Base-by-base conservation (phyloP, 1,140 invertebrate genomes). In the Cyrtorhinus lividipennis region DNA sequence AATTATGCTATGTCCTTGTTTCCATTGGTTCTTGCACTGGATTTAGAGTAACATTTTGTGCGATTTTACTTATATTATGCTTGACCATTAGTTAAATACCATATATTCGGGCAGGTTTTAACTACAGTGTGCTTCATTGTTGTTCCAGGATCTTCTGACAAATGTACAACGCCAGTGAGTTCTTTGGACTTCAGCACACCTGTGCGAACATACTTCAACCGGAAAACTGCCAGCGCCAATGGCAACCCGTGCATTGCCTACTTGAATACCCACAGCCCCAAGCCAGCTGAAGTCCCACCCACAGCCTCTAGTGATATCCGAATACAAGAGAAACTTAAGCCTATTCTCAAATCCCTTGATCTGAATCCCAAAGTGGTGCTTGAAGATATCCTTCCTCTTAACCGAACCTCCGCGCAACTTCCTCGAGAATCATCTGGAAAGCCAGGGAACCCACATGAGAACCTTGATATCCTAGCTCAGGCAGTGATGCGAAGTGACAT, bases 321-420 rank as follows among this genome's bases (percentile, higher is more conserved):
- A 13, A 63, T 63, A 8, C 18, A 59, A 61, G 44, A 45, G 0
- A 76, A 77, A 62, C 77, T 76, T 65, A 73, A 74, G 0, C 76
- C 77, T 0, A 74, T 76, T 72, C 65, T 79, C 0, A 76, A 74
- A 63, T 75, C 75, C 0, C 56, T 79, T 0, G 77, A 79, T 68
- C 64, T 79, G 12, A 77, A 78, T 59, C 78, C 78, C 10, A 76
- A 75, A 62, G 78, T 79, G 12, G 72, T 78, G 12, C 63, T 79
- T 3, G 78, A 75, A 0, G 70, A 77, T 12, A 63, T 58, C 8
- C 22, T 27, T 12, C 5, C 25, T n/a, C 13, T 18, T 22, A 53
- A 63, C 10, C 27, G 18, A 2, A 24, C 27, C 3, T 13, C 3
- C 2, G 48, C 23, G 23, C 26, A 59, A 22, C 26, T 12, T 24